Evolutionary conservation across 2,888 invertebrate species (phyloP), one percentile per base, ranked within the genome.

Genomic region (Harpalus rufipes): DNA sequence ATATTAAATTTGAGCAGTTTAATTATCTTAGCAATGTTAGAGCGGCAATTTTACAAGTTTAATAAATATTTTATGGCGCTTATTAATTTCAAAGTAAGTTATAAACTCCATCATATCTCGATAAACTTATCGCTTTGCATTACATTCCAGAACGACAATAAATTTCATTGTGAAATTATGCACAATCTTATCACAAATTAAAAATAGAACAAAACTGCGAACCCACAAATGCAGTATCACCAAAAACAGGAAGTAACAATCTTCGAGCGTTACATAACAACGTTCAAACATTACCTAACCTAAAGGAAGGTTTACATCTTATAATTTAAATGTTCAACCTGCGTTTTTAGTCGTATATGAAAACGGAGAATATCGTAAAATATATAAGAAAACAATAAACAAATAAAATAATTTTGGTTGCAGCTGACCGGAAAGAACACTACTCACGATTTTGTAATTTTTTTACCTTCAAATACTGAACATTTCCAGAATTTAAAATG

Each of bases 121-220:
- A 76, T 76, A 39, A 72, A 51, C 76, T 76, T 76, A 56, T 78
- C 58, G 58, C 14, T 78, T 68, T 39, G 16, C 16, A 44, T 51
- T 41, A 76, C 76, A 76, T 76, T 76, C 76, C 76, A 76, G 44
- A 44, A 10, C 76, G 7, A 76, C 51, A 25, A 76, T 44, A 51
- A 44, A 76, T 76, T 76, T 56, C 51, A 51, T 18, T 76, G 41
- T 72, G 72, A 25, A 8, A 25, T 41, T 72, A 63, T 63, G 25
- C 51, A 18, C 59, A 61, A 80, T 80, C 80, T 80, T 61, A 80
- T 80, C 80, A 41, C 12, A 63, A 80, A 80, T 80, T 80, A 80
- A 63, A 80, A 80, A 80, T 80, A 80, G 80, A 80, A 79, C 59
- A 25, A 51, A 76, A 78, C 58, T 39, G 68, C 32, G 32, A 68